Evolutionary conservation across 2,797 vertebrate species (phyloP), one percentile per base, ranked within the genome.

Genomic region (Halcyon chelicuti): DNA sequence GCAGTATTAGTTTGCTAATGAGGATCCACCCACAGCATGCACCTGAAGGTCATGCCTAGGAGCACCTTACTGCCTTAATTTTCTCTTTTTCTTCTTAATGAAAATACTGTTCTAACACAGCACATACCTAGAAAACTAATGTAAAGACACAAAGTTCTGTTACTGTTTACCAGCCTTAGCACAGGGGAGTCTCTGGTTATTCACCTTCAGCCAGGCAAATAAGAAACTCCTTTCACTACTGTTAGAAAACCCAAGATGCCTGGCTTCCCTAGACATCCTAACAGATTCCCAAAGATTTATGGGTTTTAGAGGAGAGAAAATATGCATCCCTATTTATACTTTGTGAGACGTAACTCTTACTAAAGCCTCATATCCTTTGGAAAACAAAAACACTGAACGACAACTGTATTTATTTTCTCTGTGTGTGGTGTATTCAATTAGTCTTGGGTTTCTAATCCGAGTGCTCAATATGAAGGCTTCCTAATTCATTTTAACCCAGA

Each of bases 401-500:
- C 12, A 44, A 12, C 60, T 67, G 68, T 54, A 28, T 67, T 94
- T 75, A 39, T n/a, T 90, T 25, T 67, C 7, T 40, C 18, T 66
- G 12, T 26, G 7, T 61, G 29, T 44, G 29, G 20, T 86, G 5
- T 70, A 47, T 83, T 84, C 83, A 73, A 79, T 84, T 88, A 71
- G 39, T 65, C 35, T 67, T 29, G 66, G 18, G 63, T 85, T 92
- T 90, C 47, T 68, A 83, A 94, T 62, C 40, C 20, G 62, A 89
- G 67, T 51, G 63, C 58, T 90, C 54, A 57, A 22, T 66, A 76
- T 15, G 47, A 94, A 80, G 55, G 54, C 67, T 63, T 46, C 15
- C 77, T 75, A 84, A 82, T 44, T 73, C 21, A 68, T 89, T 95
- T 94, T 80, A 92, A 92, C 61, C 55, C 42, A 80, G 77, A 66